Evolutionary conservation across 2,797 vertebrate species (phyloP).

Genomic region (Artibeus jamaicensis): DNA sequence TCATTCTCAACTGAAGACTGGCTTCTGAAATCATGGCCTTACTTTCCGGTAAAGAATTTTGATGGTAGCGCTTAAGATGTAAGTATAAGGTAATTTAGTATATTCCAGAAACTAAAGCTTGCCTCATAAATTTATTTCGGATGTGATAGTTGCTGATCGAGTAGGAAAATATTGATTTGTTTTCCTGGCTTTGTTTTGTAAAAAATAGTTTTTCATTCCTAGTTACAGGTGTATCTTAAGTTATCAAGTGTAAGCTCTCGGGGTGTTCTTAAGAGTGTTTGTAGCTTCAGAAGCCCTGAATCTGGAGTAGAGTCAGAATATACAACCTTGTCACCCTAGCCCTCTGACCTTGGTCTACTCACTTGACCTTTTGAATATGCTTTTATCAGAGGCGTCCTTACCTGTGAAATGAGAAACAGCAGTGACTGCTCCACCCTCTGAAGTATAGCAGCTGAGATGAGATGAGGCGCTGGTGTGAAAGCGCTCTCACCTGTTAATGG

Average conservation of each 20-base stretch:
- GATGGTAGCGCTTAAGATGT: not conserved
- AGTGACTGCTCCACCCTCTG: not conserved
- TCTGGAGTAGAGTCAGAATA: not conserved
- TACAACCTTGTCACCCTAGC: no score
- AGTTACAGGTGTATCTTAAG: not conserved
- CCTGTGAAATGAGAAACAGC: not conserved
- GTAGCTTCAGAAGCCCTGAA: not conserved
- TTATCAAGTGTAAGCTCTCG: not conserved
- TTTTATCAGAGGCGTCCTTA: not conserved
- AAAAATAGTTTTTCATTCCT: not conserved
- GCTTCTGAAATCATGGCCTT: not conserved
- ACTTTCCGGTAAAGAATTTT: not conserved
- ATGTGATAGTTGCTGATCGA: not conserved
- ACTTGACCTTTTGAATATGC: not conserved
- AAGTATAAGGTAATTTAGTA: not conserved
- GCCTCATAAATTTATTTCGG: not conserved
- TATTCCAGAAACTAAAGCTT: constrained; percentile 1
- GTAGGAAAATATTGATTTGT: not conserved
- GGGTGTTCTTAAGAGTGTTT: not conserved
- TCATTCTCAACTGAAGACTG: not conserved
- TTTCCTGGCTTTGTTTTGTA: not conserved
- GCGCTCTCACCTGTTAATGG: rapidly evolving
- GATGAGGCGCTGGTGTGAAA: not conserved
- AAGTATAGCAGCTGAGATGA: not conserved
- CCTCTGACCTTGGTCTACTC: not conserved